These are phyloP conservation scores for Lithobates pipiens DNA, from an alignment of 2,797 vertebrate genomes.

Conservation along the genomic window DNA sequence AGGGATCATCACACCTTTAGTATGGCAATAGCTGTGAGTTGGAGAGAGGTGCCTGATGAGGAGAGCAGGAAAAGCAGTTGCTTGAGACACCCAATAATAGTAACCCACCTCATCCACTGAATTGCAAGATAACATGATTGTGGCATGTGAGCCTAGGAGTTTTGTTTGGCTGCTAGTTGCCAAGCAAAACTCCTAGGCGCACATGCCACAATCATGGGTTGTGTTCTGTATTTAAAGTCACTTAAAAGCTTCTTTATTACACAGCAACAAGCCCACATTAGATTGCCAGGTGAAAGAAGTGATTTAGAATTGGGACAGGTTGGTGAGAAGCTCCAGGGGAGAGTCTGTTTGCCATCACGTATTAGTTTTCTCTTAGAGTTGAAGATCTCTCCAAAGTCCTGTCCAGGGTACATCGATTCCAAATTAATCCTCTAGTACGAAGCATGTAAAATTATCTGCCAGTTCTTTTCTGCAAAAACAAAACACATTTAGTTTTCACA, in stretches of 20 bases:
- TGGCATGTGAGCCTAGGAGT: too few relatives aligned
- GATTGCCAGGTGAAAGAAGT: not conserved
- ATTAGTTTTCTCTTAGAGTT: not conserved
- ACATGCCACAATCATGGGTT: too few relatives aligned
- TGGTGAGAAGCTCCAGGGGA: not conserved
- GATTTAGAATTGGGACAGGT: not conserved
- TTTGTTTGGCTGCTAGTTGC: too few relatives aligned
- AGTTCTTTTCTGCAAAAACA: constrained; percentile 4
- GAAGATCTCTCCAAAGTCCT: not conserved
- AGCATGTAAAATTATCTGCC: not conserved
- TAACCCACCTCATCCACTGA: too few relatives aligned
- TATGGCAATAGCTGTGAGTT: too few relatives aligned
- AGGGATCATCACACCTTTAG: too few relatives aligned
- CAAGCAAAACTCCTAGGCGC: too few relatives aligned
- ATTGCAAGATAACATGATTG: too few relatives aligned
- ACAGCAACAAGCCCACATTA: not conserved
- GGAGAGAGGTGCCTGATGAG: too few relatives aligned
- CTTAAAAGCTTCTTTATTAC: not conserved
- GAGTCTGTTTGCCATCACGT: not conserved
- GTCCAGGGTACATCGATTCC: not conserved
- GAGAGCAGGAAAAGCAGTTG: too few relatives aligned
- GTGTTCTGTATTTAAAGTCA: not conserved
- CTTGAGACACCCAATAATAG: too few relatives aligned
- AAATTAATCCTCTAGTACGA: not conserved
- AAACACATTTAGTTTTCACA: not conserved